Evolutionary conservation across 35 echinoderm and acorn worm genomes (phyloP).

Genomic region (Diadema setosum): DNA sequence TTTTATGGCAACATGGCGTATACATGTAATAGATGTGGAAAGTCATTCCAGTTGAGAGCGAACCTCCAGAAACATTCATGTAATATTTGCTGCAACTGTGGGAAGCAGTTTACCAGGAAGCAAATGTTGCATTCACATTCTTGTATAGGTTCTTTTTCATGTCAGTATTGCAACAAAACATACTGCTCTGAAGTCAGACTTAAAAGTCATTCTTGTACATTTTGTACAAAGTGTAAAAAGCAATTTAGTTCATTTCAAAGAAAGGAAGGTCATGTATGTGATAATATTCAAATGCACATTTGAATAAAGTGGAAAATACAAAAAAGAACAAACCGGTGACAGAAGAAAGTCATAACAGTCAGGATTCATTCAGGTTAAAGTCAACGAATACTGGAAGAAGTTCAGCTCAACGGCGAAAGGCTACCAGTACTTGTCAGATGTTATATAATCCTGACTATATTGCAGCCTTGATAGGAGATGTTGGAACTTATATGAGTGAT

Average conservation of each 20-base stretch:
- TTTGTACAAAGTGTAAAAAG: not conserved
- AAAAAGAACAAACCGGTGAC: too few relatives aligned
- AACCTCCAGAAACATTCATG: not conserved
- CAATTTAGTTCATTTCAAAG: not conserved
- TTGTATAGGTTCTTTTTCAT: not conserved
- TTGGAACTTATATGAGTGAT: too few relatives aligned
- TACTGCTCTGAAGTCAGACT: not conserved
- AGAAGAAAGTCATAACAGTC: too few relatives aligned
- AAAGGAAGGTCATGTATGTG: slow-evolving; percentile 11
- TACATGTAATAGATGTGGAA: too few relatives aligned
- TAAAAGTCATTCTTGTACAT: not conserved
- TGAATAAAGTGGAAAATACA: too few relatives aligned
- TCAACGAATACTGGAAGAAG: too few relatives aligned
- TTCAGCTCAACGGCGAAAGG: too few relatives aligned
- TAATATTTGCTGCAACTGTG: not conserved
- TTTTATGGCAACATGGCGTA: not conserved
- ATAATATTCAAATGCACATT: too few relatives aligned
- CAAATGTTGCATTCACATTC: not conserved
- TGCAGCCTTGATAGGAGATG: too few relatives aligned
- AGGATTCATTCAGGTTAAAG: too few relatives aligned
- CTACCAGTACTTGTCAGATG: too few relatives aligned
- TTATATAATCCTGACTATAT: too few relatives aligned
- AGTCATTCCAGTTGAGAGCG: not conserved
- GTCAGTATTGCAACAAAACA: not conserved
- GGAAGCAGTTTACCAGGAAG: not conserved